Base-by-base conservation (phyloP, 2,797 vertebrate species). In the Sebastes matsubarae region DNA sequence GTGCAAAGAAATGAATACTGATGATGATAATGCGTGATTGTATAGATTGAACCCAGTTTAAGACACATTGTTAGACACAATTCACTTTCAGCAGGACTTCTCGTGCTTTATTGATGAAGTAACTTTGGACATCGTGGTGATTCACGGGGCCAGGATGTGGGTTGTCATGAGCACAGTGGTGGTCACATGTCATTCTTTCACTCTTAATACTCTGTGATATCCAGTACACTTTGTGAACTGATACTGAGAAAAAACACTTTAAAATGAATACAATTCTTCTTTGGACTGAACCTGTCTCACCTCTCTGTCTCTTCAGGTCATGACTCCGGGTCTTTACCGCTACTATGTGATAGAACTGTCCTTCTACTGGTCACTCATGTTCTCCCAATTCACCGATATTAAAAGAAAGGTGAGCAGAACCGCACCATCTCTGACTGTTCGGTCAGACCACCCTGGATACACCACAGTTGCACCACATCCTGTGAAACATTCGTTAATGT, bases 351-450 rank as follows among this genome's bases (percentile, higher is more conserved):
- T 94, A 84, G 96, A 99, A 85, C 93, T 99, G 95, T 96, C 97
- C 68, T 99, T 99, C 95, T 99, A 99, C 91, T 98, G 97, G 97
- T 98, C 98, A 30, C 97, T 99, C 59, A 96, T 99, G 97, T 99
- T 99, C 95, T 99, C 98, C 79, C 99, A 99, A 95, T 99, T 99
- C 95, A 98, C 89, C 72, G 99, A 99, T 94, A 98, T 99, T 92
- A 98, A 97, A 92, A 95, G 99, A 86, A 99, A 99, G 98, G 98
- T 99, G 91, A 97, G 97, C 12, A 11, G 27, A 69, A 77, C 55
- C 8, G 10, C 29, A 8, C n/a, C 2, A 10, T 50, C 27, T 71
- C 29, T 42, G 38, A 42, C 38, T 59, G 32, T 75, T 24, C 1
- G 27, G 6, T 74, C 20, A 54, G 18, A 82, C 59, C 46, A 50